phyloP scores from a whole-genome alignment of 2,113 vertebrate genomes.

The Neotoma lepida region DNA sequence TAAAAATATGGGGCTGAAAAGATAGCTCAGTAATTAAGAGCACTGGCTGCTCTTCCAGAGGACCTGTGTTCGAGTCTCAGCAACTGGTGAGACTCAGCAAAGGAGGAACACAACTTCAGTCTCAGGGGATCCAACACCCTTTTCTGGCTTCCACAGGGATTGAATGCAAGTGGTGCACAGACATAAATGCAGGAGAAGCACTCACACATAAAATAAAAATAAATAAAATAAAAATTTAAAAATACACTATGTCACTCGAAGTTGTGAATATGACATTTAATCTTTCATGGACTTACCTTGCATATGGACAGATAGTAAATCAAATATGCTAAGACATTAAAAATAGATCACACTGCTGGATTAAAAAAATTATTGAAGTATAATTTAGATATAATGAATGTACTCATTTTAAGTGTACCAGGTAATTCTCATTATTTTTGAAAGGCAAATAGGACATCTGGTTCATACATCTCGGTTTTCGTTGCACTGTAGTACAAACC shows the following conservation, averaged over 20 bases:
- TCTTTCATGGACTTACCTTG: slow-evolving; percentile 24
- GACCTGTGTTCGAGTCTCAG: not conserved
- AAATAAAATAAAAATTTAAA: not conserved
- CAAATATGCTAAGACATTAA: not conserved
- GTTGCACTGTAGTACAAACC: not conserved
- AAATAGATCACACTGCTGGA: not conserved
- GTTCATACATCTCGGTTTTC: not conserved
- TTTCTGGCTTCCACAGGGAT: not conserved
- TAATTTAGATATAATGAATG: slow-evolving; percentile 23
- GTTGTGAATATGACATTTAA: not conserved
- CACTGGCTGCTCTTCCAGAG: not conserved
- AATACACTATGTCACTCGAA: not conserved
- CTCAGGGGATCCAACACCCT: not conserved
- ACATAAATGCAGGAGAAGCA: not conserved
- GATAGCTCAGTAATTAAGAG: not conserved
- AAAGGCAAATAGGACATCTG: not conserved
- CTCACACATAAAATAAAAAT: not conserved
- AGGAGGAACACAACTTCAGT: not conserved
- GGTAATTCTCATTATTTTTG: slow-evolving; percentile 41
- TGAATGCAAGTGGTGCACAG: not conserved
- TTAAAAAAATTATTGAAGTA: not conserved
- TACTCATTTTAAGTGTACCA: not conserved
- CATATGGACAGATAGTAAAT: not conserved
- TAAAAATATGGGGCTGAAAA: not conserved
- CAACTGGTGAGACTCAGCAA: not conserved